Evolutionary conservation across 2,113 vertebrate species (phyloP).

Genomic region (Craseonycteris thonglongyai): DNA sequence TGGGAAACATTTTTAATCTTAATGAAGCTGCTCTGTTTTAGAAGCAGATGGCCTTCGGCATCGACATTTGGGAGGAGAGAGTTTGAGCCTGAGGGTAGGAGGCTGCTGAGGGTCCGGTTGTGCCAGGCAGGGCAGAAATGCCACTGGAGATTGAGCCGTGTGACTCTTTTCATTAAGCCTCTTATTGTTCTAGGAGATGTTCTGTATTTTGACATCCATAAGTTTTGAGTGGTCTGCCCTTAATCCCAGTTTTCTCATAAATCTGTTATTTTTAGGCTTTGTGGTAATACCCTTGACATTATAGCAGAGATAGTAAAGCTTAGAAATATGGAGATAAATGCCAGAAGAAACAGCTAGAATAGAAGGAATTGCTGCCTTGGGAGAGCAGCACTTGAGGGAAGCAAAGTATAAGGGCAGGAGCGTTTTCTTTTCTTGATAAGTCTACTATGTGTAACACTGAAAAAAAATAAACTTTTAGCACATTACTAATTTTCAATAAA

Average conservation of each 20-base stretch:
- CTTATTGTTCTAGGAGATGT: not conserved
- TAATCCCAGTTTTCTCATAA: constrained; percentile 8
- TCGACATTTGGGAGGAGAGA: not conserved
- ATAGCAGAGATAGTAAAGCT: not conserved
- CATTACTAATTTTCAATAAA: not conserved
- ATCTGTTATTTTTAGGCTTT: not conserved
- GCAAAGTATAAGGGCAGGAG: rapidly evolving
- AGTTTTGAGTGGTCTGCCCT: not conserved
- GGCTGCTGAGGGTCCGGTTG: no score
- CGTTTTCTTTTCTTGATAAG: not conserved
- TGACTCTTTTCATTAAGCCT: not conserved
- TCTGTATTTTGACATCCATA: not conserved
- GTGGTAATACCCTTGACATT: not conserved
- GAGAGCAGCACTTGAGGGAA: not conserved
- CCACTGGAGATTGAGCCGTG: not conserved
- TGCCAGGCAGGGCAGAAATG: not conserved
- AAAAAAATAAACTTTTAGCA: not conserved
- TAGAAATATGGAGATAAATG: not conserved
- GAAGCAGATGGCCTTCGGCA: not conserved
- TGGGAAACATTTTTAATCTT: not conserved
- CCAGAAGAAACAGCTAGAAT: not conserved
- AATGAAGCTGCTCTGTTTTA: not conserved
- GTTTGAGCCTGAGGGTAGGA: no score
- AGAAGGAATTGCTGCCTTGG: not conserved
- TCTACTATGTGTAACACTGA: not conserved